phyloP scores from a whole-genome alignment of 2,888 invertebrate species.

The Conchocele bisecta region DNA sequence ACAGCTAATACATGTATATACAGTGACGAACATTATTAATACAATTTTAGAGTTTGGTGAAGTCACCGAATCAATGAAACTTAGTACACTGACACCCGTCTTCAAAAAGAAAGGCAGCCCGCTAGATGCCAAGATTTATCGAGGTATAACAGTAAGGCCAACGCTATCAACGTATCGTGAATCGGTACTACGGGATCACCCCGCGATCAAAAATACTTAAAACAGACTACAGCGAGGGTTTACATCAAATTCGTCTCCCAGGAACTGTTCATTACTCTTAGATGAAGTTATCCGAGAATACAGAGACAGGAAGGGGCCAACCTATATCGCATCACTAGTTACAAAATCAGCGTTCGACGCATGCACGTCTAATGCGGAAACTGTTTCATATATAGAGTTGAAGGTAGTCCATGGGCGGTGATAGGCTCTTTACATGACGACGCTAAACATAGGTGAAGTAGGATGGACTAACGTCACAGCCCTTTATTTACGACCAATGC shows the following conservation, averaged over 20 bases:
- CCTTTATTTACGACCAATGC: slow-evolving; percentile 2
- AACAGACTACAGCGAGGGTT: slow-evolving; percentile 16
- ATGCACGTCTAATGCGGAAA: not conserved
- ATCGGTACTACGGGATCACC: slow-evolving; percentile 5
- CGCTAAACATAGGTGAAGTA: slow-evolving; percentile 2
- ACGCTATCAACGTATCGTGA: slow-evolving; percentile 12
- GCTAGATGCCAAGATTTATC: slow-evolving; percentile 8
- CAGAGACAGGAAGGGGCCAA: not conserved
- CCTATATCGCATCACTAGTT: not conserved
- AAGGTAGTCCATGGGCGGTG: not conserved
- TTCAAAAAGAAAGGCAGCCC: slow-evolving; percentile 15
- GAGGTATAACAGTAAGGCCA: slow-evolving; percentile 31
- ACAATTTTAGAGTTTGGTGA: not conserved
- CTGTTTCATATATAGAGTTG: not conserved
- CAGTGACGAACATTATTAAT: not conserved
- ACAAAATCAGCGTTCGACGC: slow-evolving; percentile 17
- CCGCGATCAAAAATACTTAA: not conserved
- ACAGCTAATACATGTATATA: not conserved
- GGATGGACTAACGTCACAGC: not conserved
- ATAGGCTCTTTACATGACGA: not conserved
- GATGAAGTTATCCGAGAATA: slow-evolving; percentile 8
- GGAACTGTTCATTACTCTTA: slow-evolving; percentile 11
- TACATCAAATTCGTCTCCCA: slow-evolving; percentile 15
- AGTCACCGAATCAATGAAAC: not conserved
- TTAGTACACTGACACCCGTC: slow-evolving; percentile 4